Conservation (phyloP, 2,888 invertebrate species). For the Caenorhabditis parvicauda region DNA sequence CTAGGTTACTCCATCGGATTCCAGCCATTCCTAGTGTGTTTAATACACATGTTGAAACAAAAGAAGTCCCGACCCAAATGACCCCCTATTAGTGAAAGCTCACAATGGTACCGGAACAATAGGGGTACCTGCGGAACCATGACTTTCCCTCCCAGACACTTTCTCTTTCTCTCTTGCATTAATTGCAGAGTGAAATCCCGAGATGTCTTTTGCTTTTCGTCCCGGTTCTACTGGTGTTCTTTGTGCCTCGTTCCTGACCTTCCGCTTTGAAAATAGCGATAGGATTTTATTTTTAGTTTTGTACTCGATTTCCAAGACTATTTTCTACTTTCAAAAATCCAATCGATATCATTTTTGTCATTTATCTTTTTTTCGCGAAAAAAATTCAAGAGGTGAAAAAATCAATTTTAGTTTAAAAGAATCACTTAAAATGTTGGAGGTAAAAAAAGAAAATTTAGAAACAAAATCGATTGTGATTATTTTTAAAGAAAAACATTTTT, state of each 20-base stretch:
- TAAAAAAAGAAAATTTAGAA: not conserved
- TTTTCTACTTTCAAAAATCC: not conserved
- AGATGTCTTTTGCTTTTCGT: not conserved
- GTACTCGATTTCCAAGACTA: not conserved
- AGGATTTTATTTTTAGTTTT: not conserved
- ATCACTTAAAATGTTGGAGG: not conserved
- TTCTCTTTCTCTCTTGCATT: constrained; percentile 5
- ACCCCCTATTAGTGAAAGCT: too few relatives aligned
- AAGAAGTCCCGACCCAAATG: too few relatives aligned
- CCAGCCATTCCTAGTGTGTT: too few relatives aligned
- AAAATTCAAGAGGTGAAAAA: not conserved
- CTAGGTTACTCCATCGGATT: too few relatives aligned
- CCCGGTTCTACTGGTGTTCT: not conserved
- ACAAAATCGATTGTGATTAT: not conserved
- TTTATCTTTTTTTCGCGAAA: not conserved
- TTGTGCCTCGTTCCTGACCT: not conserved
- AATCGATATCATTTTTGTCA: not conserved
- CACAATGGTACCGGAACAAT: too few relatives aligned
- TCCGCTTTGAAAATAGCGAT: not conserved
- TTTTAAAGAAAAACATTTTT: too few relatives aligned
- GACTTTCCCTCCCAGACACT: constrained; percentile 3
- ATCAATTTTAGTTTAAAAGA: not conserved
- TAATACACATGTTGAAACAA: too few relatives aligned
- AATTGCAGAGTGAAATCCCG: not conserved
- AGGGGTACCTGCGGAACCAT: constrained; percentile 6